These are phyloP conservation scores for Sycophaga agraensis DNA, from an alignment of 1,140 invertebrate species.

Conservation along the genomic window DNA sequence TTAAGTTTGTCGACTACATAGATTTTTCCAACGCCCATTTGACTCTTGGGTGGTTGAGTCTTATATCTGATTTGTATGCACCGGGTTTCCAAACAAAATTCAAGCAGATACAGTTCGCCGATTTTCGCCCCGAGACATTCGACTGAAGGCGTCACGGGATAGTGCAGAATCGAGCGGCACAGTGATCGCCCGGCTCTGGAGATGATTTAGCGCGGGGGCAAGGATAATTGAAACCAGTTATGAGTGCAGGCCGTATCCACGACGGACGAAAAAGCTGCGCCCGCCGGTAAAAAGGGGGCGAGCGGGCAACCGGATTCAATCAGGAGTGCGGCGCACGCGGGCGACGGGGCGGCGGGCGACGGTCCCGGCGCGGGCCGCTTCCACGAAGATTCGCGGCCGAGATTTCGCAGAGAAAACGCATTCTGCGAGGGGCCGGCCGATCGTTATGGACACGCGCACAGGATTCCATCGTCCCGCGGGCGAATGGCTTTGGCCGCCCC, in stretches of 20 bases:
- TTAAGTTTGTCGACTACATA: too few relatives aligned
- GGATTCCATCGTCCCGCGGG: neutral
- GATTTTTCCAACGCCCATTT: too few relatives aligned
- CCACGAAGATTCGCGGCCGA: conserved; percentile 27
- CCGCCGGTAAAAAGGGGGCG: conserved; percentile 15
- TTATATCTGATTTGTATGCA: too few relatives aligned
- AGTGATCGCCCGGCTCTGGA: neutral
- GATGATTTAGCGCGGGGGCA: conserved; percentile 28
- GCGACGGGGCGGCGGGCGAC: neutral
- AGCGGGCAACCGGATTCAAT: conserved; percentile 32
- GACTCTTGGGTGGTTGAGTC: too few relatives aligned
- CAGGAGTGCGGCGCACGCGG: conserved; percentile 12
- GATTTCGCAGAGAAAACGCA: conserved; percentile 24
- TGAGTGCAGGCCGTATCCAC: neutral
- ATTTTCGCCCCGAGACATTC: too few relatives aligned
- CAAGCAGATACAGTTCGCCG: too few relatives aligned
- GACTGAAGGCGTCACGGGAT: too few relatives aligned
- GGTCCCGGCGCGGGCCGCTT: neutral
- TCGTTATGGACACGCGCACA: conserved; percentile 31
- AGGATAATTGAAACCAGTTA: conserved; percentile 37
- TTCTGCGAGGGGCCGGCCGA: conserved; percentile 21
- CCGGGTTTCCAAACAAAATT: too few relatives aligned
- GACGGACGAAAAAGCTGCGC: conserved; percentile 23
- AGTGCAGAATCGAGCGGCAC: too few relatives aligned
- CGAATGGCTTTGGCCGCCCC: neutral